Percentiles rank a stretch among this genome's conserved stretches.
Conservation (phyloP, 1,140 invertebrate species). For the Drosophila mayri region DNA sequence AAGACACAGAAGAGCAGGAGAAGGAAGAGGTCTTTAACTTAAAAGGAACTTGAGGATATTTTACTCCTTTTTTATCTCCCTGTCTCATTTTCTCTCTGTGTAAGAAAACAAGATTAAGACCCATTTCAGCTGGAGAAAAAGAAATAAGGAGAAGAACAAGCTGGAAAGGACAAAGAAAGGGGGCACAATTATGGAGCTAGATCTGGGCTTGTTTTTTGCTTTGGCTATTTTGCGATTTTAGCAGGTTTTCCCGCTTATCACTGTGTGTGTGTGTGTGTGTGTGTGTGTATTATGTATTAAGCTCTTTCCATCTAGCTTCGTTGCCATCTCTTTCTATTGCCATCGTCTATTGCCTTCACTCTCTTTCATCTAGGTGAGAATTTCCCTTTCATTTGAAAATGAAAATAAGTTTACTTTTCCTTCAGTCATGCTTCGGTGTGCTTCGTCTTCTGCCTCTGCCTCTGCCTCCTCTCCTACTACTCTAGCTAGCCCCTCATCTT, state of each 20-base stretch:
- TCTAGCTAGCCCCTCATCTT: slow-evolving; percentile 1
- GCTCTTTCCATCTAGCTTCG: slow-evolving; percentile 22
- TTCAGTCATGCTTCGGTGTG: slow-evolving; percentile 46
- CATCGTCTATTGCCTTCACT: slow-evolving; percentile 15
- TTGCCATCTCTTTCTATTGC: slow-evolving; percentile 4
- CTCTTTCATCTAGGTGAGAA: slow-evolving; percentile 78
- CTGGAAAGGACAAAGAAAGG: background rate
- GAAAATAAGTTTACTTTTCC: slow-evolving; percentile 84
- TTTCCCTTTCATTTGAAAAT: slow-evolving; percentile 85
- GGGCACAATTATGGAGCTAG: slow-evolving; percentile 2
- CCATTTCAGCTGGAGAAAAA: slow-evolving; percentile 1
- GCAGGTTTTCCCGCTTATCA: slow-evolving; percentile 12
- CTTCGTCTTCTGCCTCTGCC: slow-evolving; percentile 20
- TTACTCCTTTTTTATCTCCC: background rate
- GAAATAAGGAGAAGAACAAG: background rate
- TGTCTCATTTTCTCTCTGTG: slow-evolving; percentile 4
- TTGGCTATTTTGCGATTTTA: slow-evolving; percentile 19
- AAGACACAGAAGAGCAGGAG: too few relatives aligned
- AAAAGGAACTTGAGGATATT: slow-evolving; percentile 62
- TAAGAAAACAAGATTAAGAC: slow-evolving; percentile 43
- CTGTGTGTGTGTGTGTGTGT: slow-evolving; percentile 37
- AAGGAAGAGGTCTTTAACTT: slow-evolving; percentile 39
- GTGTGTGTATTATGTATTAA: slow-evolving; percentile 25
- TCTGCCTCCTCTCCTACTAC: slow-evolving; percentile 10
- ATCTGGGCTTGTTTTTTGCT: slow-evolving; percentile 20